Percentiles rank a stretch among this genome's conserved stretches.
Evolutionary conservation across 2,888 invertebrate species (phyloP).

Genomic region (Beris morrisii): DNA sequence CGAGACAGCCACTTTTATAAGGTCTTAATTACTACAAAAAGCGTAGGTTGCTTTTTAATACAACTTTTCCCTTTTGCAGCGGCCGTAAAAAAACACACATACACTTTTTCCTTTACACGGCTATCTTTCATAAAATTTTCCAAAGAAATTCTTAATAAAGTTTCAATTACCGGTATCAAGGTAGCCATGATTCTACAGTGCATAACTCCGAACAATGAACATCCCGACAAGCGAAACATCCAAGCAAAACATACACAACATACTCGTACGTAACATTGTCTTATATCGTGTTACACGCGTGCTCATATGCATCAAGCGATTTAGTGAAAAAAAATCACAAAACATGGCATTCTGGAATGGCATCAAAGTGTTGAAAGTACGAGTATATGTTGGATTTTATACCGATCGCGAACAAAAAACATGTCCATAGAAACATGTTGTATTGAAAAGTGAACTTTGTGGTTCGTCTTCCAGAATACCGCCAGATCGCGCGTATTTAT

Average conservation of each 20-base stretch:
- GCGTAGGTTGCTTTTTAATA: constrained; percentile 2
- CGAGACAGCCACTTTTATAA: constrained; percentile 9
- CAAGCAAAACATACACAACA: constrained; percentile 23
- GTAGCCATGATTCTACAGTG: constrained; percentile 14
- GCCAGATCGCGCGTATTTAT: constrained; percentile 9
- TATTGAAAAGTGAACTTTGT: constrained; percentile 30
- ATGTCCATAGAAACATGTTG: constrained; percentile 21
- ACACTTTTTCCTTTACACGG: background rate
- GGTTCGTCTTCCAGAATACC: background rate
- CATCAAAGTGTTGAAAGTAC: constrained; percentile 32
- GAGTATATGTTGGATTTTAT: constrained; percentile 10
- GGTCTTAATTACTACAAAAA: constrained; percentile 23
- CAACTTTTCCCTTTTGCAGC: background rate
- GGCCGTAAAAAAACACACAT: background rate
- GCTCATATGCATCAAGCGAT: constrained; percentile 14
- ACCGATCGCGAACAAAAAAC: background rate
- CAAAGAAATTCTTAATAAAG: constrained; percentile 28
- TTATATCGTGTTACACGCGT: constrained; percentile 32
- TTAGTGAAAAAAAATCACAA: constrained; percentile 5
- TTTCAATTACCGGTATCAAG: constrained; percentile 29
- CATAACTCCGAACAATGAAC: constrained; percentile 24
- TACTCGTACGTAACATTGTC: no score
- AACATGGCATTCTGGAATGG: constrained; percentile 29
- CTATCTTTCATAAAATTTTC: constrained; percentile 30
- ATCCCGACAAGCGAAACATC: constrained; percentile 21